A percentile compares a stretch with the other conserved stretches of the same genome.
Conservation (phyloP, 2,113 vertebrate genomes). For the Pipra filicauda region DNA sequence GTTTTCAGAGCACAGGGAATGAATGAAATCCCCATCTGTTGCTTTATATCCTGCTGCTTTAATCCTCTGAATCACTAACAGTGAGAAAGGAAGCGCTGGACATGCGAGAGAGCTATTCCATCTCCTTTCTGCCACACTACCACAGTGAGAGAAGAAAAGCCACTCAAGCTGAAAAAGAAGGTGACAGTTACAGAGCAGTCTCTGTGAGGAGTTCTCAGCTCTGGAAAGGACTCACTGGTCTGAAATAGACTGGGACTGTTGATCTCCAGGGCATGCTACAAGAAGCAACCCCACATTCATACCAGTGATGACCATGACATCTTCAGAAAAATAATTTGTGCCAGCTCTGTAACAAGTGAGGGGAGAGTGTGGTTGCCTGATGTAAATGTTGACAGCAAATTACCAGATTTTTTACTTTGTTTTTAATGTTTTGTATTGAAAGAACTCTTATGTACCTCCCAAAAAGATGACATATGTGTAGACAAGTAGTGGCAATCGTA, state of each 20-base stretch:
- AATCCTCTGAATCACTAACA: constrained; percentile 22
- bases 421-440: background rate
- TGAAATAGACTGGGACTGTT: background rate
- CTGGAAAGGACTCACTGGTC: background rate
- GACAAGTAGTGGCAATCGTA: background rate
- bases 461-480: background rate
- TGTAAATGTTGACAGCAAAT: background rate
- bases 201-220: background rate
- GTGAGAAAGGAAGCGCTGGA: background rate
- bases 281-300: background rate
- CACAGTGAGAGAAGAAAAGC: background rate
- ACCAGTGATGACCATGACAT: background rate
- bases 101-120: background rate
- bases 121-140: background rate
- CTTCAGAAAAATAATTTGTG: background rate
- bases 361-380: background rate
- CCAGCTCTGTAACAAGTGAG: background rate
- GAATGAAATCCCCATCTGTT: constrained; percentile 56
- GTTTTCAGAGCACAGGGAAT: background rate
- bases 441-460: background rate
- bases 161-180: background rate
- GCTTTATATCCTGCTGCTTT: constrained; percentile 22
- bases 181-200: background rate
- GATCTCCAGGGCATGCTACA: background rate
- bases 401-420: background rate